Conservation (phyloP, 2,113 vertebrate species). For the Noctilio leporinus region DNA sequence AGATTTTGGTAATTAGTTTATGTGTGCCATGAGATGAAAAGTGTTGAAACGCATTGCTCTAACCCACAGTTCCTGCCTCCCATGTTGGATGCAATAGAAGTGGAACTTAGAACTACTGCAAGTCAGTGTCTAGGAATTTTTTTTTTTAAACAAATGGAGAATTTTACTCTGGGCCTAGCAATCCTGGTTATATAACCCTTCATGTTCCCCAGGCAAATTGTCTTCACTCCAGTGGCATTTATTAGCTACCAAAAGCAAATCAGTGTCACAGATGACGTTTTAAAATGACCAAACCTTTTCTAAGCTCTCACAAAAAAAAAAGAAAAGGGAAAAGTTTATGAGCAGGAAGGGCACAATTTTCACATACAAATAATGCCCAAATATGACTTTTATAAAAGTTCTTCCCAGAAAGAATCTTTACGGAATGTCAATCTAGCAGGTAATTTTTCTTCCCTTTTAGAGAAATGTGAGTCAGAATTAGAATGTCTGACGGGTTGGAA, state of each 20-base stretch:
- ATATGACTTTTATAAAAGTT: slow-evolving; percentile 34
- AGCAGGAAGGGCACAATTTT: slow-evolving; percentile 8
- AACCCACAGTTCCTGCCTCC: background rate
- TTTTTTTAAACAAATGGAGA: background rate
- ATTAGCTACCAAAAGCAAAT: slow-evolving; percentile 36
- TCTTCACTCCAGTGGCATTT: slow-evolving; percentile 30
- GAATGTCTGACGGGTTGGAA: background rate
- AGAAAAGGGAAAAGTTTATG: slow-evolving; percentile 28
- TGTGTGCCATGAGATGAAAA: background rate
- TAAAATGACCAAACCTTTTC: slow-evolving; percentile 37
- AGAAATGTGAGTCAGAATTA: slow-evolving; percentile 35
- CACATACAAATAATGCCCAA: slow-evolving; percentile 19
- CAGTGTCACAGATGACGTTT: slow-evolving; percentile 37
- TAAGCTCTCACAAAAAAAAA: background rate
- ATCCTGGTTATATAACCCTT: slow-evolving; percentile 21
- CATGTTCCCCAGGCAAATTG: slow-evolving; percentile 29
- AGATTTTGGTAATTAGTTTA: background rate
- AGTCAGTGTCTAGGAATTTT: background rate
- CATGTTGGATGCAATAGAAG: background rate
- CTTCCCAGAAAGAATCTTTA: slow-evolving; percentile 4
- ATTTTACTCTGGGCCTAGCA: slow-evolving; percentile 28
- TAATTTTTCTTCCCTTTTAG: slow-evolving; percentile 5
- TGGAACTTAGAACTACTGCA: background rate
- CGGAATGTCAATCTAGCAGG: background rate
- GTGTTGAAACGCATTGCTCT: background rate